phyloP scores from a whole-genome alignment of 2,797 vertebrate species.

The Hydrolagus colliei region DNA sequence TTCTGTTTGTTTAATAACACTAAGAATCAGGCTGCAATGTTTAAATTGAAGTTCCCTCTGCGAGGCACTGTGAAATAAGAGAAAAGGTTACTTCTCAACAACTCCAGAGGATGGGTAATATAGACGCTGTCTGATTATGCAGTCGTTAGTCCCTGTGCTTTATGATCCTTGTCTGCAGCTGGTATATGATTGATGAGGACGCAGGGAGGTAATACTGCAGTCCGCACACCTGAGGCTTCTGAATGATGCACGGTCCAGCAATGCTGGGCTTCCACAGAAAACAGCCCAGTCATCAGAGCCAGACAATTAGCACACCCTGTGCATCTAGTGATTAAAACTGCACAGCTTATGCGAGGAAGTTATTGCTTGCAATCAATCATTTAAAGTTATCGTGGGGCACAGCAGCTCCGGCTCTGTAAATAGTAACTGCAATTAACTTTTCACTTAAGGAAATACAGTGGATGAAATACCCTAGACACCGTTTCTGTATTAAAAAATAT shows the following conservation, averaged over 20 bases:
- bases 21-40: not conserved
- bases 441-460: not conserved
- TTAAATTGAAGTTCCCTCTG: not conserved
- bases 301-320: conserved; percentile 27
- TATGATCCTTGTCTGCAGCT: conserved; percentile 36
- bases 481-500: conserved; percentile 15
- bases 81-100: not conserved
- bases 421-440: conserved; percentile 14
- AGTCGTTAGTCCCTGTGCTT: conserved; percentile 34
- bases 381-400: conserved; percentile 19
- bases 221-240: conserved; percentile 35
- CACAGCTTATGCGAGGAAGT: not conserved
- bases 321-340: not conserved
- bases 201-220: conserved; percentile 37
- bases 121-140: conserved; percentile 7
- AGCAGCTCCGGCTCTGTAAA: not conserved
- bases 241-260: conserved; percentile 26
- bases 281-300: conserved; percentile 13
- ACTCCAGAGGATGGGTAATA: not conserved
- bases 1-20: conserved; percentile 4
- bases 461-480: not conserved
- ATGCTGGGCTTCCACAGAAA: conserved; percentile 11
- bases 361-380: conserved; percentile 30
- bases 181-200: conserved; percentile 40
- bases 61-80: not conserved